phyloP scores from a whole-genome alignment of 2,797 vertebrate genomes.

The Lepilemur septentrionalis region DNA sequence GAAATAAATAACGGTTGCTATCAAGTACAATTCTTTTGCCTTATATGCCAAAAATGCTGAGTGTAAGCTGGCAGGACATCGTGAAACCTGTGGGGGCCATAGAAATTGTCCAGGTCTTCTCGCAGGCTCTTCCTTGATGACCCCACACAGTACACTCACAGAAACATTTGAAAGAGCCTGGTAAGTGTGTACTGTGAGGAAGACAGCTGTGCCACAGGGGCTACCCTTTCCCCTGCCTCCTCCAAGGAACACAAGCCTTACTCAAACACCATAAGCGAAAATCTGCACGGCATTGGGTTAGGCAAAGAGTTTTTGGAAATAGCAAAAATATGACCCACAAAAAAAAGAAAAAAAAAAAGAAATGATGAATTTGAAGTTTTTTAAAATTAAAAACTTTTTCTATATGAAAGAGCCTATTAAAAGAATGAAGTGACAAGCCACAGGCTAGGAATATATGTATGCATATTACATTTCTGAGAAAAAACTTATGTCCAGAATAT shows the following conservation, averaged over 20 bases:
- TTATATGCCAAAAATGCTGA: too few relatives aligned
- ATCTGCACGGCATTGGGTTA: not conserved
- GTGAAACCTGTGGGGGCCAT: not conserved
- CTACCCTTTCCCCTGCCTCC: not conserved
- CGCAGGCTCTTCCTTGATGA: not conserved
- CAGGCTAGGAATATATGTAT: too few relatives aligned
- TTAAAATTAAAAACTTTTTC: not conserved
- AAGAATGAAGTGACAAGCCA: too few relatives aligned
- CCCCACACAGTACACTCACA: not conserved
- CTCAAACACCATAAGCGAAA: not conserved
- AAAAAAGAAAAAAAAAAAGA: not conserved
- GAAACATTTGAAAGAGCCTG: not conserved
- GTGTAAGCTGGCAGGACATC: not conserved
- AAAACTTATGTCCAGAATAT: too few relatives aligned
- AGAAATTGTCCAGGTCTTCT: not conserved
- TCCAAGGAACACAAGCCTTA: not conserved
- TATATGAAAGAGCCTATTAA: too few relatives aligned
- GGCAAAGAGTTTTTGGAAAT: not conserved
- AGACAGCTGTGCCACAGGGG: not conserved
- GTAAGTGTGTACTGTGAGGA: not conserved
- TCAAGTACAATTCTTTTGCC: not conserved
- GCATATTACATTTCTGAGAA: too few relatives aligned
- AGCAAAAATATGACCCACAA: not conserved
- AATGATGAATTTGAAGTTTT: not conserved
- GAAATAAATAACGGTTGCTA: constrained; percentile 48